Evolutionary conservation across 2,888 invertebrate genomes (phyloP).

Genomic region (Dasysyrphus tricinctus): DNA sequence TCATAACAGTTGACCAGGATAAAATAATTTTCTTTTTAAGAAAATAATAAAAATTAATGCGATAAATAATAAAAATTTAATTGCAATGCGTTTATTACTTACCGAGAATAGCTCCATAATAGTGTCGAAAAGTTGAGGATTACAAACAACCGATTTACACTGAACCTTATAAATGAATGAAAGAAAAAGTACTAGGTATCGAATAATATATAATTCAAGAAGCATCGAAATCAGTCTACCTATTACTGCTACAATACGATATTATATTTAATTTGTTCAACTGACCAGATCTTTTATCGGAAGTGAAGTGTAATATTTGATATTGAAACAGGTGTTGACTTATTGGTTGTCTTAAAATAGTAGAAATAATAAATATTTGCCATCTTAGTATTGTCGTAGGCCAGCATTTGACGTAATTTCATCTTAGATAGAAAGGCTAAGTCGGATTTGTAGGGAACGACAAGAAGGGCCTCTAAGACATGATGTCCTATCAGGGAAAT

Average conservation of each 20-base stretch:
- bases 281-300: not conserved
- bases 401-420: not conserved
- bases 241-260: not conserved
- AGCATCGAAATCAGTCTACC: not conserved
- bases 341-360: not conserved
- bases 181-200: not conserved
- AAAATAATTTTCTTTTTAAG: slow-evolving; percentile 19
- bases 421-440: no score
- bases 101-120: slow-evolving; percentile 34
- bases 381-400: not conserved
- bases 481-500: no score
- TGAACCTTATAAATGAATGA: not conserved
- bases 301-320: no score
- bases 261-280: not conserved
- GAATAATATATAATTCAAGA: not conserved
- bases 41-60: not conserved
- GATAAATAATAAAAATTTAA: not conserved
- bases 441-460: no score
- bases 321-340: slow-evolving; percentile 9
- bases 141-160: not conserved
- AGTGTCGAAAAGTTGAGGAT: not conserved
- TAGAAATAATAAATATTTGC: not conserved
- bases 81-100: not conserved
- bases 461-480: no score
- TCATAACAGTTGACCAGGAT: slow-evolving; percentile 2